Base-by-base conservation (phyloP, 2,113 vertebrate genomes). In the Numida meleagris region DNA sequence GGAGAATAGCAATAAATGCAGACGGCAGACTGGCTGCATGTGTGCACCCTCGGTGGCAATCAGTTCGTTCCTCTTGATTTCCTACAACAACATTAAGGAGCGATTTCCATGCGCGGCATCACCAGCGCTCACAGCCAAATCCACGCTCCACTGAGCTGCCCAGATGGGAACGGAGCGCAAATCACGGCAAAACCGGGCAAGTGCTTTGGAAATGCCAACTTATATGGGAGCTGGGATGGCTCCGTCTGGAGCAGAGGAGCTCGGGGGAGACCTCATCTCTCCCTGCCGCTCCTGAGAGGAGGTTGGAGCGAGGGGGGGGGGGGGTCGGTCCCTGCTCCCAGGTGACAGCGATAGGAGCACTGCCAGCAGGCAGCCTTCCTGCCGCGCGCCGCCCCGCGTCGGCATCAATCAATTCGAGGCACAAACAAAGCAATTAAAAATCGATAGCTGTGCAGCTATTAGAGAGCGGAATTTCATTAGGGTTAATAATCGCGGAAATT, bases 381-480 rank as follows among this genome's bases (percentile, higher is more conserved):
- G 85, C 57, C 3, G 36, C 40, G 0, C 24, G 53, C 61, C n/a
- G 40, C 53, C 36, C 31, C 6, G 36, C 40, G n/a, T 19, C 20
- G 29, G 15, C 59, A 55, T 63, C 24, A 57, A 82, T 86, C 90
- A 50, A 78, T 93, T 15, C 87, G 72, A 86, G 68, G n/a, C 88
- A 93, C 40, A 96, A 59, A 82, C 68, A 72, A 73, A 79, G 11
- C 85, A 92, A 93, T 95, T 96, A 94, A 86, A 96, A 95, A 93
- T 90, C 89, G 73, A 84, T 95, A 83, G 63, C 89, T 80, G 34
- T n/a, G 68, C 53, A 45, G 29, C n/a, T 95, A 84, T 92, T 91
- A 88, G 92, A 48, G 76, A 92, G 93, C 89, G 57, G 58, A 43
- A 80, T 88, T 91, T 93, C 96, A 95, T 96, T 94, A 94, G 45